Percentiles rank a stretch among this genome's conserved stretches.
Evolutionary conservation across 2,113 vertebrate genomes (phyloP).

Genomic region (Lucifuga dentata): DNA sequence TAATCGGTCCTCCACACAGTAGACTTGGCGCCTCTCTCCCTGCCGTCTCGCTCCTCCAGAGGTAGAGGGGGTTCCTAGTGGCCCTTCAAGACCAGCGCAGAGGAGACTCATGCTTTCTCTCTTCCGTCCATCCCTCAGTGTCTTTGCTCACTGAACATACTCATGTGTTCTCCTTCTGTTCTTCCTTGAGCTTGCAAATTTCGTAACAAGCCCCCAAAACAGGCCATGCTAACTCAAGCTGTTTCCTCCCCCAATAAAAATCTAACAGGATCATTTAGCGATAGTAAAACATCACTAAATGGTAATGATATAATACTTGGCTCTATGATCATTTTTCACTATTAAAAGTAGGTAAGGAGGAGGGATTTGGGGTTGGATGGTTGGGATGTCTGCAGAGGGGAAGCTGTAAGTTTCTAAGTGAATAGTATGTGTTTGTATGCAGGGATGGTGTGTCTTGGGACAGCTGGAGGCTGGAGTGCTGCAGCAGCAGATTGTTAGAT

Average conservation of each 20-base stretch:
- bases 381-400: slow-evolving; percentile 6
- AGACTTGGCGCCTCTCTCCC: slow-evolving; percentile 48
- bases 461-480: slow-evolving; percentile 71
- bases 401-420: slow-evolving; percentile 42
- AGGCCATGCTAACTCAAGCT: slow-evolving; percentile 12
- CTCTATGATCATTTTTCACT: slow-evolving; percentile 31
- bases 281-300: no score
- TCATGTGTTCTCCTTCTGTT: slow-evolving; percentile 22
- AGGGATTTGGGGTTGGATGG: slow-evolving; percentile 2
- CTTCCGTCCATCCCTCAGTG: slow-evolving; percentile 20
- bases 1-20: slow-evolving; percentile 67
- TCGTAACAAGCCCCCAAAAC: slow-evolving; percentile 22
- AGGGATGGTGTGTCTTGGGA: slow-evolving; percentile 72
- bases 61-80: slow-evolving; percentile 64
- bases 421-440: slow-evolving; percentile 57
- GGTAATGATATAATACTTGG: slow-evolving; percentile 49
- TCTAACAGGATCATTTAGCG: slow-evolving; percentile 41
- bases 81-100: slow-evolving; percentile 48
- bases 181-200: slow-evolving; percentile 42
- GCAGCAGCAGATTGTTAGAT: slow-evolving; percentile 76
- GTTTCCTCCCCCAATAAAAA: slow-evolving; percentile 45
- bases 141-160: slow-evolving; percentile 16
- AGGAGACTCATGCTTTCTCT: slow-evolving; percentile 34
- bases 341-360: slow-evolving; percentile 12
- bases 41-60: slow-evolving; percentile 58